Evolutionary conservation across 2,113 vertebrate species (phyloP).

Genomic region (Stercorarius parasiticus): DNA sequence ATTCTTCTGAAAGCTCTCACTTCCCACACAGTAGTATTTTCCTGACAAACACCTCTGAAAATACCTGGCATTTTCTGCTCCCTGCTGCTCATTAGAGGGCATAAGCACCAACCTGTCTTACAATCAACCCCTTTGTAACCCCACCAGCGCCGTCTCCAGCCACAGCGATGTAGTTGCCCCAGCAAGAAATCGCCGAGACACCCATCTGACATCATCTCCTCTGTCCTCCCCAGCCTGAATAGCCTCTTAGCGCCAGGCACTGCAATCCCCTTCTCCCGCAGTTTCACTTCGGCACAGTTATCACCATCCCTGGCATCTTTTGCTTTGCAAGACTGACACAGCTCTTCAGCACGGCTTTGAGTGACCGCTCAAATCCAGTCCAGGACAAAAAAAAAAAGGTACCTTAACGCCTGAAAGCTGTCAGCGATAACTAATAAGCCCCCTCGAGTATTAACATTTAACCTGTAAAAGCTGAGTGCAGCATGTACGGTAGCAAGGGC

Average conservation of each 20-base stretch:
- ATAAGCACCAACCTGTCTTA: background rate
- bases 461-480: background rate
- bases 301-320: too few relatives aligned
- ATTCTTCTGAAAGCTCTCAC: background rate
- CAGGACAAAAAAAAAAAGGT: background rate
- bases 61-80: background rate
- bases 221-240: background rate
- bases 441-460: background rate
- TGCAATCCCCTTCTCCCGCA: background rate
- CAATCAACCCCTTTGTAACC: background rate
- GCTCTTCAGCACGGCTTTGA: background rate
- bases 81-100: background rate
- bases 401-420: background rate
- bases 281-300: background rate
- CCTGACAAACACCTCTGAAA: slow-evolving; percentile 2
- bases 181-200: background rate
- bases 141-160: background rate
- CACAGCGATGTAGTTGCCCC: background rate
- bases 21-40: background rate
- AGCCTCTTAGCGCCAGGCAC: background rate
- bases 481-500: background rate
- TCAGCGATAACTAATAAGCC: background rate
- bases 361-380: background rate
- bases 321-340: background rate
- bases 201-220: background rate